Evolutionary conservation across 1,140 invertebrate species (phyloP), one percentile per base, ranked within the genome.

Genomic region (Drosophila mojavensis): DNA sequence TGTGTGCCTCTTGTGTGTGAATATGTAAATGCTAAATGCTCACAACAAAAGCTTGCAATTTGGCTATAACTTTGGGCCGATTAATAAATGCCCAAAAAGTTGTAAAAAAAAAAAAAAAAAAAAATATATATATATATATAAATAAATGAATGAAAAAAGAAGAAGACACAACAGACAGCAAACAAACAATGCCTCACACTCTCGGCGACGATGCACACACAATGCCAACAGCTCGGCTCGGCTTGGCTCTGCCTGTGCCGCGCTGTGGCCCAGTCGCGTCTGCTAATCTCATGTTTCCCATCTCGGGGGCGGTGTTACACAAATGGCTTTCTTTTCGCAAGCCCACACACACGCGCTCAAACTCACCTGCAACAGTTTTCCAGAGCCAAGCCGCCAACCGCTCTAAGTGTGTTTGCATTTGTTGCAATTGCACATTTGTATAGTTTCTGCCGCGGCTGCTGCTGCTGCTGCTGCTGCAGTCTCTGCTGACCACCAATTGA

Each of bases 41-140:
- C 71, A 86, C 65, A 86, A 83, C 81, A 82, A 88, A 75, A 83
- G 81, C 84, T 59, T 89, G 84, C 79, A 88, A 71, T 68, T 58
- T 63, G 67, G 15, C 56, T 47, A 56, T 61, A 79, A 75, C 81
- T 72, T 75, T 51, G 45, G 28, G 48, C 75, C 72, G 76, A 80
- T 84, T 82, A 88, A 78, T 78, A 75, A 72, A 83, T 79, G 72
- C 51, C 60, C 51, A 64, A 75, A 63, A 64, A 48, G 54, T 4
- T 24, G 43, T 54, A 39, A 13, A 64, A n/a, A 55, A 17, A 41
- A 26, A 53, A 59, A 58, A 53, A 72, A 47, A 72, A 72, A 48
- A 17, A 30, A 26, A n/a, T n/a, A n/a, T n/a, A n/a, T n/a, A n/a
- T n/a, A n/a, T n/a, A n/a, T n/a, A n/a, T 24, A 20, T 24, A 2